These are phyloP conservation scores for Polypterus bichir DNA, from an alignment of 2,113 vertebrate species.

Conservation along the genomic window DNA sequence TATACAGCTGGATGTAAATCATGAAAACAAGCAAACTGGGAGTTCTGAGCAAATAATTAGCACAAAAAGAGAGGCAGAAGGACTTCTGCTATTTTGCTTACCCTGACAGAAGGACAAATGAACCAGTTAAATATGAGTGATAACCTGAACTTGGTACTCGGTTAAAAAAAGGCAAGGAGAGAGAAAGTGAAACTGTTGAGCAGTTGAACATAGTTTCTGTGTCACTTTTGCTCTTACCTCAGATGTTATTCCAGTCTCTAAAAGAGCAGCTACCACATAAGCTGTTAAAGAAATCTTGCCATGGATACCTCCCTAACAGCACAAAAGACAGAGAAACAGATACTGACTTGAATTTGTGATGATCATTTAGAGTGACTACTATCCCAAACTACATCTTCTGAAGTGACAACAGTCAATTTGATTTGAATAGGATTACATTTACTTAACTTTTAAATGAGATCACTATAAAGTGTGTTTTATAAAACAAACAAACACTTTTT, in stretches of 20 bases:
- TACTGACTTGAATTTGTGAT: not conserved
- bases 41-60: not conserved
- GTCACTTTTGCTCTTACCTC: conserved; percentile 52
- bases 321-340: conserved; percentile 1
- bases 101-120: no score
- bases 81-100: not conserved
- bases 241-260: conserved; percentile 71
- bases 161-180: conserved; percentile 9
- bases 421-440: no score
- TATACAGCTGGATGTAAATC: not conserved
- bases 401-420: no score
- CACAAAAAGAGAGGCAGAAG: conserved; percentile 5
- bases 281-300: conserved; percentile 80
- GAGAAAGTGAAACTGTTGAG: conserved; percentile 6
- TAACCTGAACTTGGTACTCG: no score
- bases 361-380: no score
- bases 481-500: no score
- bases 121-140: no score
- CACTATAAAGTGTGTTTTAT: no score
- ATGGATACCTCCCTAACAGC: conserved; percentile 71
- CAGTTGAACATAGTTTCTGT: not conserved
- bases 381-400: no score
- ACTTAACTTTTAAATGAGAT: no score
- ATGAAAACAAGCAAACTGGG: not conserved
- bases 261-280: conserved; percentile 73